phyloP scores from a whole-genome alignment of 1,140 invertebrate species.

The Drosophila lini region DNA sequence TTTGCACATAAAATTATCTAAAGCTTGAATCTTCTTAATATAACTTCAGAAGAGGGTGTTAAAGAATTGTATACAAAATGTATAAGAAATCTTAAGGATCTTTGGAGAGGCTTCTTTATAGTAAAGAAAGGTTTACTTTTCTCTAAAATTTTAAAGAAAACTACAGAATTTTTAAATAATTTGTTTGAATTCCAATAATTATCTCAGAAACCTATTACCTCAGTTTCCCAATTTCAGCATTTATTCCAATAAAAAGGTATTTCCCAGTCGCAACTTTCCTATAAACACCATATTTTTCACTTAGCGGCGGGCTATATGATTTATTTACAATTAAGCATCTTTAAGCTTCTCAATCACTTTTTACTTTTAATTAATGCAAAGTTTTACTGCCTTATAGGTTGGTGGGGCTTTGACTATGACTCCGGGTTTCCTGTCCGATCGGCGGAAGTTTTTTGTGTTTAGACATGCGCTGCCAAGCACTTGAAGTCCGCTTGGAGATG shows the following conservation, averaged over 20 bases:
- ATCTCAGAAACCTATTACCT: background rate
- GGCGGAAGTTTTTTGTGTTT: constrained; percentile 69
- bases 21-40: background rate
- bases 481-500: constrained; percentile 46
- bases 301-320: constrained; percentile 52
- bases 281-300: background rate
- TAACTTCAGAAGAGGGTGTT: background rate
- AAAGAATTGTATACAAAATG: background rate
- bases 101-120: background rate
- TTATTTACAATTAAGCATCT: constrained; percentile 68
- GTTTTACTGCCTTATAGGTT: constrained; percentile 24
- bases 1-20: background rate
- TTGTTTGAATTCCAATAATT: background rate
- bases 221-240: background rate
- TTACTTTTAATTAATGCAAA: constrained; percentile 71
- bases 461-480: constrained; percentile 57
- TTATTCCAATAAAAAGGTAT: constrained; percentile 2
- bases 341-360: constrained; percentile 66
- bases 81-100: background rate
- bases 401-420: constrained; percentile 20
- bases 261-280: background rate
- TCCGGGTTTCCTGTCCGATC: constrained; percentile 70
- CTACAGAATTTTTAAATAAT: background rate
- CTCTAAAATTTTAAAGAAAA: background rate
- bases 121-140: background rate